These are phyloP conservation scores for Anaspis maculata DNA, from an alignment of 2,888 invertebrate genomes.

Conservation along the genomic window DNA sequence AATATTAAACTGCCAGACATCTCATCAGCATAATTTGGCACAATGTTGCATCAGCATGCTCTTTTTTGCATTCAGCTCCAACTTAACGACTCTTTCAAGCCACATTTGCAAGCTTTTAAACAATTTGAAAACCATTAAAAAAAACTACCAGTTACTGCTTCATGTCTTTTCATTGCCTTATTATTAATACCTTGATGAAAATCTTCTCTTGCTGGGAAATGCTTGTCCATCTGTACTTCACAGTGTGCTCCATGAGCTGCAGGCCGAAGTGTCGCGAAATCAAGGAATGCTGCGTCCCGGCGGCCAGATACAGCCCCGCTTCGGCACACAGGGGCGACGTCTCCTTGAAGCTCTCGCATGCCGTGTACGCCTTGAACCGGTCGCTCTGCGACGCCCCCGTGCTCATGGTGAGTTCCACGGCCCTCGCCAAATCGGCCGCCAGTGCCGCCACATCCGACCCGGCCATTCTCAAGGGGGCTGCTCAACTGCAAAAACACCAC, in stretches of 20 bases:
- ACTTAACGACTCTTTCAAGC: too few species aligned
- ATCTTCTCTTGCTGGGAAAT: constrained; percentile 81
- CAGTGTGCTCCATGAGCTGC: constrained; percentile 86
- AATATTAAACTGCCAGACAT: too few species aligned
- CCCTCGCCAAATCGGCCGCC: constrained; percentile 70
- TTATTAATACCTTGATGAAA: constrained; percentile 76
- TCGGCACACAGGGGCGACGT: constrained; percentile 82
- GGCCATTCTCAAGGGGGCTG: constrained; percentile 33
- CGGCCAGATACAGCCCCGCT: constrained; percentile 73
- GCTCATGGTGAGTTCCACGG: constrained; percentile 76
- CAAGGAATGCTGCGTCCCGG: constrained; percentile 63
- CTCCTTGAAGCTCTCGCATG: constrained; percentile 78
- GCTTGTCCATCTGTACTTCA: constrained; percentile 88
- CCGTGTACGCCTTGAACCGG: constrained; percentile 74
- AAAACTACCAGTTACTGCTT: too few species aligned
- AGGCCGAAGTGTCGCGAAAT: constrained; percentile 85
- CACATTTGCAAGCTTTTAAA: too few species aligned
- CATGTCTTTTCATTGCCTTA: too few species aligned
- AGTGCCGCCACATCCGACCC: constrained; percentile 57
- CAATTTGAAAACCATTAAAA: too few species aligned
- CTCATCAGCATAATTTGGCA: too few species aligned
- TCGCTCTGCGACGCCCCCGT: constrained; percentile 68
- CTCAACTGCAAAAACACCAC: neutral
- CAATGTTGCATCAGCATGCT: too few species aligned
- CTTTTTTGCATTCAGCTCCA: too few species aligned